Percentiles rank a stretch among this genome's conserved stretches.
Evolutionary conservation across 2,113 vertebrate species (phyloP).

Genomic region (Rhabdomys dilectus): DNA sequence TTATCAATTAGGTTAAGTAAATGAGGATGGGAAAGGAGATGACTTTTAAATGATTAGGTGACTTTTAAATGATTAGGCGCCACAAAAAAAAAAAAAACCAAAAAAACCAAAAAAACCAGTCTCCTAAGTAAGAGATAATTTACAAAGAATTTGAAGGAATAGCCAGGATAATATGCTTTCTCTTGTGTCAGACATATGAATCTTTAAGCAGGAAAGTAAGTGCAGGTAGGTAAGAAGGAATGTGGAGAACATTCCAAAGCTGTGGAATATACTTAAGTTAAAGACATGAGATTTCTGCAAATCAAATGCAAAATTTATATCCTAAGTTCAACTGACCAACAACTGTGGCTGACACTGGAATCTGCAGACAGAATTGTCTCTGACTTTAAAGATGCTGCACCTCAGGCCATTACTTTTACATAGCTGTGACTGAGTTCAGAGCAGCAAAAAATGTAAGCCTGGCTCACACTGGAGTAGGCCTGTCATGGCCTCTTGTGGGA

Average conservation of each 20-base stretch:
- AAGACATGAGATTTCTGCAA: conserved; percentile 35
- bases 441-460: background rate
- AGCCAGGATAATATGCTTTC: conserved; percentile 20
- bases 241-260: conserved; percentile 5
- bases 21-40: background rate
- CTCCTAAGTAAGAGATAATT: conserved; percentile 11
- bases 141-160: conserved; percentile 50
- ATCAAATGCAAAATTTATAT: conserved; percentile 38
- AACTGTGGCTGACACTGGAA: background rate
- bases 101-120: too few relatives aligned
- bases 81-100: too few relatives aligned
- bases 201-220: conserved; percentile 57
- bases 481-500: background rate
- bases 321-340: background rate
- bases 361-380: background rate
- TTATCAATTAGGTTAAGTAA: background rate
- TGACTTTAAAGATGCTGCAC: background rate
- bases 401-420: background rate
- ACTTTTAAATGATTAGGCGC: conserved; percentile 38
- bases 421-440: background rate
- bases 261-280: background rate
- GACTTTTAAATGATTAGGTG: conserved; percentile 25
- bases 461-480: background rate
- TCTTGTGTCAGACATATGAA: conserved; percentile 27
- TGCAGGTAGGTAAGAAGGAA: background rate